Evolutionary conservation across 2,113 vertebrate species (phyloP).

Genomic region (Neolamprologus modestus): DNA sequence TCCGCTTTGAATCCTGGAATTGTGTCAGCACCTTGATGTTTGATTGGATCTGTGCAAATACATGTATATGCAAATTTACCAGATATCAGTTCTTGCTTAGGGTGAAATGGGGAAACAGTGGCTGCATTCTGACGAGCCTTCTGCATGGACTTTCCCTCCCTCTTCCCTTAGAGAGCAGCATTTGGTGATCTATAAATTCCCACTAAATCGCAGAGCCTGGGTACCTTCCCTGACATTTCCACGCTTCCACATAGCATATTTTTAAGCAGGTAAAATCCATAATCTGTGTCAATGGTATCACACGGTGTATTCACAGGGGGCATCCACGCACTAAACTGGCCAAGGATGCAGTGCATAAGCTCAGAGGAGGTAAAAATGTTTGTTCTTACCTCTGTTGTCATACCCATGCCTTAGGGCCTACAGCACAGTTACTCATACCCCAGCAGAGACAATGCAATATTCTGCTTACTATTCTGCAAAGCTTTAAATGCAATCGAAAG

Average conservation of each 20-base stretch:
- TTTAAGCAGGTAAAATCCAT: slow-evolving; percentile 74
- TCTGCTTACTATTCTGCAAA: slow-evolving; percentile 16
- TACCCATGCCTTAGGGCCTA: slow-evolving; percentile 48
- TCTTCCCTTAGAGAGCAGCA: slow-evolving; percentile 44
- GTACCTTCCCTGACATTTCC: slow-evolving; percentile 70
- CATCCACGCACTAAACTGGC: slow-evolving; percentile 38
- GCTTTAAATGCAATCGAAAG: not conserved
- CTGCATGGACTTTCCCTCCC: slow-evolving; percentile 27
- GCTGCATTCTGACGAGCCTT: slow-evolving; percentile 60
- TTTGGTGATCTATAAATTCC: slow-evolving; percentile 70
- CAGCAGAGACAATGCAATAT: slow-evolving; percentile 51
- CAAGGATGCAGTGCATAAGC: slow-evolving; percentile 51
- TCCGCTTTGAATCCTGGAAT: slow-evolving; percentile 60
- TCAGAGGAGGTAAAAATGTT: slow-evolving; percentile 61
- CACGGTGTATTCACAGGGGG: slow-evolving; percentile 57
- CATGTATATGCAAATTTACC: slow-evolving; percentile 73
- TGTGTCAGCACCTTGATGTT: slow-evolving; percentile 69
- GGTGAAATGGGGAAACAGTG: slow-evolving; percentile 65
- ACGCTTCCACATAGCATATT: slow-evolving; percentile 67
- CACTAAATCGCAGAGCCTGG: slow-evolving; percentile 63
- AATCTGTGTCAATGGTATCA: slow-evolving; percentile 75
- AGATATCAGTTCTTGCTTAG: slow-evolving; percentile 64
- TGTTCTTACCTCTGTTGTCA: slow-evolving; percentile 64
- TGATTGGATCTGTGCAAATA: slow-evolving; percentile 74
- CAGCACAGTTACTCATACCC: slow-evolving; percentile 38